Evolutionary conservation across 1,140 invertebrate genomes (phyloP), one percentile per base, ranked within the genome.

Genomic region (Paracyclopina nana): DNA sequence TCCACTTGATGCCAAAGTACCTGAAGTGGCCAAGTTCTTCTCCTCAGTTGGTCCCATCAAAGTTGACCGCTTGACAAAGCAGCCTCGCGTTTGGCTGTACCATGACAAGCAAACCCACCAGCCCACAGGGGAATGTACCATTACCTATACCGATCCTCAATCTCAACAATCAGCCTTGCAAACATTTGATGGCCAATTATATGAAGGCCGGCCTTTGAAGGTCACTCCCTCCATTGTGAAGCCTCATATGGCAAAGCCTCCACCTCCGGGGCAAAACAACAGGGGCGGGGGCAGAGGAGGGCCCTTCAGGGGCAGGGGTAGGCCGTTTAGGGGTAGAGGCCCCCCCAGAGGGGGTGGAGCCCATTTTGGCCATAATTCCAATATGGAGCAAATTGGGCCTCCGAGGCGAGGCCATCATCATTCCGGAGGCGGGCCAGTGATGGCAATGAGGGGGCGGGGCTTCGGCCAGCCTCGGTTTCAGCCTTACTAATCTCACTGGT

Each of bases 171-270:
- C 11, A 6, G 46, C 46, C 22, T 27, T 48, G 9, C 11, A 48
- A 3, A 29, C 24, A 6, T 48, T 27, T 20, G 29, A 48, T 27
- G 16, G 29, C 18, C 24, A 25, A 25, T 4, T 48, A 27, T 48
- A 27, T 29, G 24, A 48, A 48, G 46, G 46, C 6, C 46, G 29
- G 2, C 24, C 46, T 29, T 27, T 48, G 16, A 25, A 14, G 6
- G 46, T 48, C 25, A 48, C 46, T 4, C 46, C 46, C n/a, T 26
- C 22, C 27, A 48, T 48, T 48, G 46, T 48, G 9, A 48, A 48
- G n/a, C 28, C 28, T 6, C 46, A 48, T 20, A 48, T 48, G 46
- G 46, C 46, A 22, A 48, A 29, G 22, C n/a, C 22, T 14, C 46
- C 46, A 2, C 46, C 46, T 3, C 3, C 16, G 27, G 3, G 22